Conservation (phyloP, 2,888 invertebrate species). For the Ceraclea dissimilis region DNA sequence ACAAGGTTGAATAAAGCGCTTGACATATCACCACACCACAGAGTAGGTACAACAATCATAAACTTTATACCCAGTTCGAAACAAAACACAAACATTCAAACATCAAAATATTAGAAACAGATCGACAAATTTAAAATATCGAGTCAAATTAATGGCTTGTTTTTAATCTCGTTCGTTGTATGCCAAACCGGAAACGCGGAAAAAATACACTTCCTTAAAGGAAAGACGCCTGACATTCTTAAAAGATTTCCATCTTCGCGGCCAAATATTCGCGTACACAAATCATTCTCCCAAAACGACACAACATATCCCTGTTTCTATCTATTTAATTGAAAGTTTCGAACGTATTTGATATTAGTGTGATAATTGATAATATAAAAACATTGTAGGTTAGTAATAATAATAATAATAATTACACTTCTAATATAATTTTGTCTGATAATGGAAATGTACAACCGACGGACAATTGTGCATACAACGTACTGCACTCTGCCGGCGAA, state of each 20-base stretch:
- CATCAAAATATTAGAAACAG: not conserved
- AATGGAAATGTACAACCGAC: conserved; percentile 18
- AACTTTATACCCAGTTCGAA: no score
- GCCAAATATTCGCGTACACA: not conserved
- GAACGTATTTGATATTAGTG: not conserved
- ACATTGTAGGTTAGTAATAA: not conserved
- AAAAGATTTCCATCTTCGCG: not conserved
- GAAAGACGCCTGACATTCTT: no score
- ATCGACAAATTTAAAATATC: not conserved
- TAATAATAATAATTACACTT: conserved; percentile 4
- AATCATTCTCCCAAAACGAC: not conserved
- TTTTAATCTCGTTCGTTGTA: no score
- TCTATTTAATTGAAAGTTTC: no score
- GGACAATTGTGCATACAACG: conserved; percentile 45
- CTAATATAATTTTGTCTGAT: conserved; percentile 14
- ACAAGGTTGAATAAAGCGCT: conserved; percentile 1
- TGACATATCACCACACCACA: not conserved
- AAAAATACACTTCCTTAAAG: not conserved
- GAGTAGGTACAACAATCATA: no score
- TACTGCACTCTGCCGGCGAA: conserved; percentile 47
- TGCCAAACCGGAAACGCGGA: no score
- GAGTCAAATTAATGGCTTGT: no score
- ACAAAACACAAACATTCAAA: not conserved
- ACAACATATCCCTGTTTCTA: no score
- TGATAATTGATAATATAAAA: not conserved